Evolutionary conservation across 1,140 invertebrate species (phyloP).

Genomic region (Eumeta japonica): DNA sequence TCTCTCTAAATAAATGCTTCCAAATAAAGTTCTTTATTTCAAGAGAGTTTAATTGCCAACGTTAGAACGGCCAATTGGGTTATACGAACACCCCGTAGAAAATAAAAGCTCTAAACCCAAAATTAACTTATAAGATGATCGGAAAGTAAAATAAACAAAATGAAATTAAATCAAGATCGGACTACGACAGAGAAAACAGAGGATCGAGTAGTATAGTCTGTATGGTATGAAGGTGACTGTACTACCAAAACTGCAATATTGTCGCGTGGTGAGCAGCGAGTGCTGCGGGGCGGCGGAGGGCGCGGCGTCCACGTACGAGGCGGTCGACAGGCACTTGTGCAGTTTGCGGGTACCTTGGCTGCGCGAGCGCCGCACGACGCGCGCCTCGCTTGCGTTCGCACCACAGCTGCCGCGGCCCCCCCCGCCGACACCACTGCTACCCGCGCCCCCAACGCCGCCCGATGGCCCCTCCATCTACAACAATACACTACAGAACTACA

Average conservation of each 20-base stretch:
- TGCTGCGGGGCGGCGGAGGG: slow-evolving; percentile 62
- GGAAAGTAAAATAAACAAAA: too few relatives aligned
- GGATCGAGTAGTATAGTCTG: too few relatives aligned
- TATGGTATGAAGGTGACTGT: slow-evolving; percentile 72
- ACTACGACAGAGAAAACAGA: too few relatives aligned
- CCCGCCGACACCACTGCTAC: slow-evolving; percentile 18
- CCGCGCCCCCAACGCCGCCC: slow-evolving; percentile 30
- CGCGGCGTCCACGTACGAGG: slow-evolving; percentile 64
- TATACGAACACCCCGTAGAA: too few relatives aligned
- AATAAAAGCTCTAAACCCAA: too few relatives aligned
- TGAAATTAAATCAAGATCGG: too few relatives aligned
- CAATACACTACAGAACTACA: slow-evolving; percentile 23
- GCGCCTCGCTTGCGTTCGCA: slow-evolving; percentile 30
- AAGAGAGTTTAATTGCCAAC: too few relatives aligned
- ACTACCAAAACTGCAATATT: slow-evolving; percentile 93
- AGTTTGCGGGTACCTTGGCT: slow-evolving; percentile 88
- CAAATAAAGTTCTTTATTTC: too few relatives aligned
- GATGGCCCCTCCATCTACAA: slow-evolving; percentile 78
- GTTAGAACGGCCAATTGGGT: too few relatives aligned
- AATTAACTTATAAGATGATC: too few relatives aligned
- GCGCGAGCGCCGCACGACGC: slow-evolving; percentile 59
- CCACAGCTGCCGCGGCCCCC: slow-evolving; percentile 25
- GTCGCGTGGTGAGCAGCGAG: slow-evolving; percentile 75
- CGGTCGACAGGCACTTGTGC: slow-evolving; percentile 81
- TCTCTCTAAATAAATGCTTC: too few relatives aligned